phyloP scores from a whole-genome alignment of 1,140 invertebrate genomes.

The Hyles vespertilio region DNA sequence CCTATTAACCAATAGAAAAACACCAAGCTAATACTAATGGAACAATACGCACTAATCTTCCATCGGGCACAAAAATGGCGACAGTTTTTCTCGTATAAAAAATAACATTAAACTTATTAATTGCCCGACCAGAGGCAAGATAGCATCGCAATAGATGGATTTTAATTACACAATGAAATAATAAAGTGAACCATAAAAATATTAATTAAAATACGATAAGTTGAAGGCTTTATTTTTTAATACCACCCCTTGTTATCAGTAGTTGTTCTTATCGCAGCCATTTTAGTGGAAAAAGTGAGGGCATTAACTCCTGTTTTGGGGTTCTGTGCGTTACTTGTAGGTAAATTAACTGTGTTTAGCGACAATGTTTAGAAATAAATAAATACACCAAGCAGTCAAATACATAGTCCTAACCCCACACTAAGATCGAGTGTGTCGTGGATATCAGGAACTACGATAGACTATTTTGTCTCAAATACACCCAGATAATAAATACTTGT shows the following conservation, averaged over 20 bases:
- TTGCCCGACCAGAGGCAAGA: slow-evolving; percentile 17
- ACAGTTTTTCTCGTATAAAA: slow-evolving; percentile 17
- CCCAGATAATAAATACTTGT: too few relatives aligned
- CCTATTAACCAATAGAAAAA: not conserved
- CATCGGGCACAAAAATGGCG: too few relatives aligned
- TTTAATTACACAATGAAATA: slow-evolving; percentile 25
- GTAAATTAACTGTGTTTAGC: too few relatives aligned
- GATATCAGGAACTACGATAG: too few relatives aligned
- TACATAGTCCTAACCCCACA: too few relatives aligned
- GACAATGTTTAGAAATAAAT: too few relatives aligned
- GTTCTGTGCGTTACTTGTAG: too few relatives aligned
- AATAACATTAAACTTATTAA: slow-evolving; percentile 22
- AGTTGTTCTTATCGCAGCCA: slow-evolving; percentile 21
- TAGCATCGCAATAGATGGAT: slow-evolving; percentile 17
- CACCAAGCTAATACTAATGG: not conserved
- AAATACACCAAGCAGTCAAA: too few relatives aligned
- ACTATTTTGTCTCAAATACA: too few relatives aligned
- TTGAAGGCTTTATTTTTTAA: slow-evolving; percentile 27
- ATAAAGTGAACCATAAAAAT: slow-evolving; percentile 26
- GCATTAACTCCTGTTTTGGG: not conserved
- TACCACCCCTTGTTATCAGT: slow-evolving; percentile 30
- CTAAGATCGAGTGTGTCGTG: too few relatives aligned
- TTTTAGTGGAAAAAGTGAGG: slow-evolving; percentile 10
- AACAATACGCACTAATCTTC: too few relatives aligned
- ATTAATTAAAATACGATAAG: slow-evolving; percentile 46